These are phyloP conservation scores for Bombus terrestris DNA, from an alignment of 1,140 invertebrate genomes.

Conservation along the genomic window DNA sequence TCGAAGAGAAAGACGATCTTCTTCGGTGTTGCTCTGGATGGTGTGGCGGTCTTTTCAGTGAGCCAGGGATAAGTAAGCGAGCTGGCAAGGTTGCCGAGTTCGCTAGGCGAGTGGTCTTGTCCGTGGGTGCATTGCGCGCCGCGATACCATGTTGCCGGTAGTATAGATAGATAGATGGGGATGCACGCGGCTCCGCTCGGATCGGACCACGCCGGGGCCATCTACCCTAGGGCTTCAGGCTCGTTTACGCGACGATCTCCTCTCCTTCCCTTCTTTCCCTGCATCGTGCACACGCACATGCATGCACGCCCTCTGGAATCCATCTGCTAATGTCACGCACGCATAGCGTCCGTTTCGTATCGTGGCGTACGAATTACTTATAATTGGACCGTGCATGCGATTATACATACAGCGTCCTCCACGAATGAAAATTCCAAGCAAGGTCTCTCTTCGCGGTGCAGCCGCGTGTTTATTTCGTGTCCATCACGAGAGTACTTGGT, in stretches of 20 bases:
- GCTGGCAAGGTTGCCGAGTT: constrained; percentile 72
- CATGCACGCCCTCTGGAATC: constrained; percentile 23
- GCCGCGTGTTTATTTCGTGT: constrained; percentile 9
- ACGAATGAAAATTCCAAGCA: constrained; percentile 54
- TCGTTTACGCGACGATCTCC: constrained; percentile 36
- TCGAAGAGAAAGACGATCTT: constrained; percentile 35
- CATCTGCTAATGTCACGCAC: constrained; percentile 17
- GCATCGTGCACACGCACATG: background rate
- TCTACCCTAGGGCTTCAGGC: constrained; percentile 52
- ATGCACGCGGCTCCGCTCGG: constrained; percentile 48
- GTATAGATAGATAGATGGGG: constrained; percentile 56
- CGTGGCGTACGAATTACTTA: constrained; percentile 23
- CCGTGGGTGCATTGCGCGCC: constrained; percentile 65
- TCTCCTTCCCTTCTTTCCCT: constrained; percentile 2
- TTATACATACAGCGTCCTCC: background rate
- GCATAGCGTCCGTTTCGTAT: constrained; percentile 11
- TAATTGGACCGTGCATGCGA: constrained; percentile 46
- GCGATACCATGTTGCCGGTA: constrained; percentile 73
- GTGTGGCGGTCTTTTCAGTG: constrained; percentile 32
- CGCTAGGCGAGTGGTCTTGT: constrained; percentile 52
- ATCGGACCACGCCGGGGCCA: constrained; percentile 53
- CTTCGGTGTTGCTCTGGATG: constrained; percentile 35
- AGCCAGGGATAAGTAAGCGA: constrained; percentile 64
- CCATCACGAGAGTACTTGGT: constrained; percentile 10
- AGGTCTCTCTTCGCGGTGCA: constrained; percentile 23